Evolutionary conservation across 2,113 vertebrate species (phyloP).

Genomic region (Callospermophilus lateralis): DNA sequence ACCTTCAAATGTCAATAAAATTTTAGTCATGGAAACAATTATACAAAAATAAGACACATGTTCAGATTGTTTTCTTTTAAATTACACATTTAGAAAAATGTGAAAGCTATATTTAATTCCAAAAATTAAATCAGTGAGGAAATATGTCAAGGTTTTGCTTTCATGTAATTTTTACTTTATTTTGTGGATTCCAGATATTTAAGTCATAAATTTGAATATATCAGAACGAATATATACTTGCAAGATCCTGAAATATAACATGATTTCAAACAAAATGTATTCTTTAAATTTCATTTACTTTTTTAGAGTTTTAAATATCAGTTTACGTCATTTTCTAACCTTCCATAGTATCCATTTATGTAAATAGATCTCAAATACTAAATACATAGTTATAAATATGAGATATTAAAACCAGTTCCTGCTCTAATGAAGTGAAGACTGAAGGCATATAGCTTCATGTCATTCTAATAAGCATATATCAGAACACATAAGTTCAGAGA

Average conservation of each 20-base stretch:
- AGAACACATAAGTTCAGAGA: background rate
- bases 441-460: background rate
- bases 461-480: conserved; percentile 12
- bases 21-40: conserved; percentile 65
- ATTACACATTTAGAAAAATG: conserved; percentile 77
- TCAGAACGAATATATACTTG: conserved; percentile 51
- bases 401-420: background rate
- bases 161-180: conserved; percentile 51
- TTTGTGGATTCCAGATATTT: background rate
- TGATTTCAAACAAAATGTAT: background rate
- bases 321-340: background rate
- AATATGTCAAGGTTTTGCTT: conserved; percentile 71
- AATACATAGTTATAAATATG: background rate
- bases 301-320: background rate
- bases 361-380: background rate
- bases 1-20: conserved; percentile 35
- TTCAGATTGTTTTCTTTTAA: conserved; percentile 71
- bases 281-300: background rate
- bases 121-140: conserved; percentile 77
- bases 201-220: conserved; percentile 77
- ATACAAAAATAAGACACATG: conserved; percentile 65
- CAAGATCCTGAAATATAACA: background rate
- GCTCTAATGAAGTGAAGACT: background rate
- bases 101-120: conserved; percentile 80
- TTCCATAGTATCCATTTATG: background rate